Conservation (phyloP, 1,140 invertebrate genomes). For the Condylostylus longicornis region DNA sequence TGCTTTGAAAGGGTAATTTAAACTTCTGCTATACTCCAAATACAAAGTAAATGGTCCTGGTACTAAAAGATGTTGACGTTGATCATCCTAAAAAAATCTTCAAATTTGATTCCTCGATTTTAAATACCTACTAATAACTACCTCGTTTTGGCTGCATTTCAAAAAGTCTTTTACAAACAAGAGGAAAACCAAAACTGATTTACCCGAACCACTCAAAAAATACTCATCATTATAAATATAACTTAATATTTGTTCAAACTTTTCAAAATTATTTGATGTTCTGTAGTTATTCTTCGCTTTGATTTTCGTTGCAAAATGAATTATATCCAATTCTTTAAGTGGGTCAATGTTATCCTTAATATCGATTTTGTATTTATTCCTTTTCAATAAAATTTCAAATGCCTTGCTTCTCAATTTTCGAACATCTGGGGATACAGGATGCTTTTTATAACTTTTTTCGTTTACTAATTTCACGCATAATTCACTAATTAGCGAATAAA, state of each 20-base stretch:
- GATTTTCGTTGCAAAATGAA: slow-evolving; percentile 7
- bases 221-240: slow-evolving; percentile 3
- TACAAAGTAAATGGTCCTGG: slow-evolving; percentile 10
- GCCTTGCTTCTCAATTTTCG: slow-evolving; percentile 5
- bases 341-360: slow-evolving; percentile 6
- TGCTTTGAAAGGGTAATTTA: slow-evolving; percentile 5
- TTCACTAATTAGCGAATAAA: slow-evolving; percentile 9
- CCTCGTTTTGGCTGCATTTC: slow-evolving; percentile 2
- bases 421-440: slow-evolving; percentile 1
- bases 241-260: slow-evolving; percentile 5
- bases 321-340: slow-evolving; percentile 5
- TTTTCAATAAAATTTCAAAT: slow-evolving; percentile 11
- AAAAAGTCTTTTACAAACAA: slow-evolving; percentile 4
- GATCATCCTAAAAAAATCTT: slow-evolving; percentile 3
- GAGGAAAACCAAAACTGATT: slow-evolving; percentile 5
- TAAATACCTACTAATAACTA: slow-evolving; percentile 2
- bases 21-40: slow-evolving; percentile 6
- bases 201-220: slow-evolving; percentile 3
- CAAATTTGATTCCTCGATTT: neutral
- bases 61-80: slow-evolving; percentile 4
- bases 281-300: slow-evolving; percentile 3
- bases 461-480: slow-evolving; percentile 7
- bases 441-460: neutral
- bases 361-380: slow-evolving; percentile 1
- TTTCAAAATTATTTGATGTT: neutral